Evolutionary conservation across 2,797 vertebrate genomes (phyloP).

Genomic region (Vipera latastei): DNA sequence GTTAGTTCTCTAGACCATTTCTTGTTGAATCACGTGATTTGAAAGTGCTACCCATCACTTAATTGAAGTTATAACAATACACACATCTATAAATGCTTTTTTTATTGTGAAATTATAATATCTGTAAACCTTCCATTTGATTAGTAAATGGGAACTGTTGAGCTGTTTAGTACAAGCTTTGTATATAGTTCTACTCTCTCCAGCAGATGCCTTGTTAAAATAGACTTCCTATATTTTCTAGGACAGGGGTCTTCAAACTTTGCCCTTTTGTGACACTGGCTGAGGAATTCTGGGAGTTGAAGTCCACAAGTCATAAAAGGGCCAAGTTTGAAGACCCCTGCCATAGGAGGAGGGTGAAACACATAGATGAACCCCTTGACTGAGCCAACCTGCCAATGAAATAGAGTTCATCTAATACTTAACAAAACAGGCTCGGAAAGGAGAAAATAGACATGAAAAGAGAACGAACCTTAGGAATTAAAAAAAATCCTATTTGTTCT

Average conservation of each 20-base stretch:
- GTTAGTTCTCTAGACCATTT: constrained; percentile 60
- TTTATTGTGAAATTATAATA: neutral
- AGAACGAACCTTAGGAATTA: neutral
- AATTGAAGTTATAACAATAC: neutral
- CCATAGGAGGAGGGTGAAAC: neutral
- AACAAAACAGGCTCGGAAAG: neutral
- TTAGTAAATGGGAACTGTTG: neutral
- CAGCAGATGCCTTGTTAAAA: neutral
- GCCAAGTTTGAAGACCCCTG: too few relatives aligned
- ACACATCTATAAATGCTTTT: neutral
- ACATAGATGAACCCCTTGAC: neutral
- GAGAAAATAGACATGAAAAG: neutral
- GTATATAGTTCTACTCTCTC: neutral
- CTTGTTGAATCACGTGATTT: neutral
- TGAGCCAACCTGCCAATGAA: neutral
- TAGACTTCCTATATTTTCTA: neutral
- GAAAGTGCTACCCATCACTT: neutral
- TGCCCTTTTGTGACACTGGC: too few relatives aligned
- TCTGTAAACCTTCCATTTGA: neutral
- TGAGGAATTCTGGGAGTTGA: too few relatives aligned
- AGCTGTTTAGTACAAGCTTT: neutral
- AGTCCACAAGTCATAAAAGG: too few relatives aligned
- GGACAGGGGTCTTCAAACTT: too few relatives aligned
- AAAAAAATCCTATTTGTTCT: neutral
- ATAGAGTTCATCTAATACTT: neutral